phyloP scores from a whole-genome alignment of 2,113 vertebrate genomes.

The Crocuta crocuta region DNA sequence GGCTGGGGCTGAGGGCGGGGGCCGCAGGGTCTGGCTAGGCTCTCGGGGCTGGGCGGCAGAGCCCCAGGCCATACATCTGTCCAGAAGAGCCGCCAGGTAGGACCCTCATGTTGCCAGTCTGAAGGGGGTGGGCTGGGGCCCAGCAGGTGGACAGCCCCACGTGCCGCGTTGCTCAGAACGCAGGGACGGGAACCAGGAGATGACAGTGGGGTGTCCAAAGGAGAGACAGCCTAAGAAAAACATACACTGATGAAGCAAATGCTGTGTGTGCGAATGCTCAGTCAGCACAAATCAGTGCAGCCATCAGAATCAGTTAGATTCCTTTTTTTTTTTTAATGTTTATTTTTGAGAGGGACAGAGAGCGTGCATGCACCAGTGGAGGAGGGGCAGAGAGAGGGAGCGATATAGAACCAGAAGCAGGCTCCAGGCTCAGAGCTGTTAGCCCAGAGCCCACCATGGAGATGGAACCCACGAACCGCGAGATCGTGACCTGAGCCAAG shows the following conservation, averaged over 20 bases:
- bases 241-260: too few species aligned
- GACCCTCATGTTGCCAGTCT: neutral
- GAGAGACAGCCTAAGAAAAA: neutral
- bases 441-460: too few species aligned
- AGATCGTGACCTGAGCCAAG: too few species aligned
- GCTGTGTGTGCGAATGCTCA: neutral
- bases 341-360: too few species aligned
- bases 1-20: neutral
- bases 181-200: neutral
- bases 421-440: too few species aligned
- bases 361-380: too few species aligned
- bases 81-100: neutral
- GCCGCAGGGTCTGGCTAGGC: fast-evolving
- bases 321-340: neutral
- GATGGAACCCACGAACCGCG: too few species aligned
- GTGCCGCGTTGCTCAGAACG: neutral
- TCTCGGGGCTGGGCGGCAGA: neutral
- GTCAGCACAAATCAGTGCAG: neutral
- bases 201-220: fast-evolving
- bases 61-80: neutral
- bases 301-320: neutral
- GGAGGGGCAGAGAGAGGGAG: too few species aligned
- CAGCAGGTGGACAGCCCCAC: neutral
- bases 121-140: too few species aligned
- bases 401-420: too few species aligned